phyloP scores from a whole-genome alignment of 2,888 invertebrate species.

The Helicoverpa assulta region DNA sequence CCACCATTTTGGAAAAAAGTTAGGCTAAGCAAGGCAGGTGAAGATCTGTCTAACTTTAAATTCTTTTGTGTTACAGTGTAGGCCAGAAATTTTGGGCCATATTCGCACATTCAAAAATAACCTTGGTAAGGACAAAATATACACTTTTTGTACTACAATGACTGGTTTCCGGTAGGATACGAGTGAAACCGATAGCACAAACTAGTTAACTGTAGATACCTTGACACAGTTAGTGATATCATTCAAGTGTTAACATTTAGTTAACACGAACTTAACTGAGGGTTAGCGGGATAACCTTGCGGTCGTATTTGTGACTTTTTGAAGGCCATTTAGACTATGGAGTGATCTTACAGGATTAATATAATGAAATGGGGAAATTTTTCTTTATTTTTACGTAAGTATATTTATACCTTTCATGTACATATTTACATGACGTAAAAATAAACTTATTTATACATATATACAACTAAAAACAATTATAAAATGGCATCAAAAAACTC shows the following conservation, averaged over 20 bases:
- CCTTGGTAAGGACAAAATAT: background rate
- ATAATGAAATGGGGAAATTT: background rate
- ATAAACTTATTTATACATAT: too few species aligned
- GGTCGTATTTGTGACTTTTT: conserved; percentile 1
- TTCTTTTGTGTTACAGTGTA: too few species aligned
- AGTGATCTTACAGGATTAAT: too few species aligned
- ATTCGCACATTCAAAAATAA: background rate
- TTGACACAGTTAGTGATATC: conserved; percentile 53
- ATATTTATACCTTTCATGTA: too few species aligned
- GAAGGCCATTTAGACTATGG: background rate
- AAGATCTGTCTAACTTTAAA: too few species aligned
- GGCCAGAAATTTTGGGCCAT: too few species aligned
- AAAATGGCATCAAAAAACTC: too few species aligned
- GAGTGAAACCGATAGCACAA: conserved; percentile 4
- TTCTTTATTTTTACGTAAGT: too few species aligned
- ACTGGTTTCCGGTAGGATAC: background rate
- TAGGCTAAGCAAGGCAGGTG: too few species aligned
- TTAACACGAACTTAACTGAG: conserved; percentile 54
- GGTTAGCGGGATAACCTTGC: conserved; percentile 32
- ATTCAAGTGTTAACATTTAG: conserved; percentile 59
- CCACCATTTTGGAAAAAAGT: too few species aligned
- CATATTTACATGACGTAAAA: too few species aligned
- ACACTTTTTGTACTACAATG: background rate
- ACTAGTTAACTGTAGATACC: conserved; percentile 31
- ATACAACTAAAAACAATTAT: too few species aligned